Evolutionary conservation across 2,113 vertebrate species (phyloP).

Genomic region (Abramis brama): DNA sequence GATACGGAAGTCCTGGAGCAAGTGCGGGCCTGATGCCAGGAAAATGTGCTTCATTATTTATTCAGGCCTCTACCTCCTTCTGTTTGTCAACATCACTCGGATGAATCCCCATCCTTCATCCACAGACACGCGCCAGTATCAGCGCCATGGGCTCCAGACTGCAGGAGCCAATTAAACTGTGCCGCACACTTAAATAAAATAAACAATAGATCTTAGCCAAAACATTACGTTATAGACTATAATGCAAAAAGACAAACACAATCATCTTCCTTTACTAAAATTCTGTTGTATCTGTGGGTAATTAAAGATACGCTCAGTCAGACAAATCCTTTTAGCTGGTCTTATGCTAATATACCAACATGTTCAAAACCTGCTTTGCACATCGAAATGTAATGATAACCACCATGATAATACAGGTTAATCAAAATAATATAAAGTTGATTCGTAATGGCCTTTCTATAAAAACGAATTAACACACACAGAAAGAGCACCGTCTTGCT

Average conservation of each 20-base stretch:
- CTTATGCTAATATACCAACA: not conserved
- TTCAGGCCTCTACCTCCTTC: conserved; percentile 39
- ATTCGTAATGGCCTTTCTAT: not conserved
- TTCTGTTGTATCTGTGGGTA: not conserved
- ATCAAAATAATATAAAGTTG: not conserved
- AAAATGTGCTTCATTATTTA: conserved; percentile 52
- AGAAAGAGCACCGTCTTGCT: not conserved
- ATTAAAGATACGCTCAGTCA: not conserved
- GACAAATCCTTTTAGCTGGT: not conserved
- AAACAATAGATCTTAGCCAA: conserved; percentile 3
- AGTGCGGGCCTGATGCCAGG: conserved; percentile 24
- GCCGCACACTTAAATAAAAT: not conserved
- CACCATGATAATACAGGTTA: not conserved
- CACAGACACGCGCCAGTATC: conserved; percentile 26
- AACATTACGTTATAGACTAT: not conserved
- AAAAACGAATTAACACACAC: not conserved
- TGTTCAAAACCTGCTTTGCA: not conserved
- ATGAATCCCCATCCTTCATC: conserved; percentile 53
- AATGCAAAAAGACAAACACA: not conserved
- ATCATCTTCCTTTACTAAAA: not conserved
- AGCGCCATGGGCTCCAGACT: conserved; percentile 24
- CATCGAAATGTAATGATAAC: not conserved
- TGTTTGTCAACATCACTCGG: conserved; percentile 52
- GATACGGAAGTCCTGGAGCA: not conserved
- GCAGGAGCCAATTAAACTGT: not conserved